Evolutionary conservation across 2,113 vertebrate species (phyloP).

Genomic region (Melanerpes formicivorus): DNA sequence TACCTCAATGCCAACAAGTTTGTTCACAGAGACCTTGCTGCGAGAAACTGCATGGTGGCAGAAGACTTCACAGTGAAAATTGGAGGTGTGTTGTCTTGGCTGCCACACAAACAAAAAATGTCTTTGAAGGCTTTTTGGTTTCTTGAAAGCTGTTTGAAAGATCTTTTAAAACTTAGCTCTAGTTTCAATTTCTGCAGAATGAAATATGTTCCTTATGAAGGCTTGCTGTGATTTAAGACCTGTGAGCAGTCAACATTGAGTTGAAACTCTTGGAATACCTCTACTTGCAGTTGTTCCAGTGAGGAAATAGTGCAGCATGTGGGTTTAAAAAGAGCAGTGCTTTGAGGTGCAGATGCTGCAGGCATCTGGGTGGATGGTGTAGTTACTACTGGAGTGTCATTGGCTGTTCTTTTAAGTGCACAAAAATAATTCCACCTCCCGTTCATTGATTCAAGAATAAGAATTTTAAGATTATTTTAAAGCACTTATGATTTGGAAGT

Average conservation of each 20-base stretch:
- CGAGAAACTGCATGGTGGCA: slow-evolving; percentile 98
- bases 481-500: slow-evolving; percentile 28
- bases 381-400: background rate
- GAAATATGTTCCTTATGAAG: background rate
- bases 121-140: background rate
- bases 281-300: background rate
- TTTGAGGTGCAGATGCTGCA: slow-evolving; percentile 26
- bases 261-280: slow-evolving; percentile 30
- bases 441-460: slow-evolving; percentile 9
- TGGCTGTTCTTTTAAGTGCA: background rate
- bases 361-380: background rate
- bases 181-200: background rate
- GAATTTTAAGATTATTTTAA: slow-evolving; percentile 31
- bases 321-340: background rate
- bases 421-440: background rate
- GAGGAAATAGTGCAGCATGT: background rate
- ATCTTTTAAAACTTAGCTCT: background rate
- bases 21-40: slow-evolving; percentile 95
- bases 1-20: slow-evolving; percentile 99
- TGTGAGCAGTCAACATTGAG: background rate
- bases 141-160: background rate
- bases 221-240: slow-evolving; percentile 6
- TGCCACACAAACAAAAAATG: background rate
- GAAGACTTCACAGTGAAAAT: slow-evolving; percentile 99
- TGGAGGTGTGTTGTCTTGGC: slow-evolving; percentile 81